Conservation (phyloP, 2,888 invertebrate species). For the Anoplius nigerrimus region DNA sequence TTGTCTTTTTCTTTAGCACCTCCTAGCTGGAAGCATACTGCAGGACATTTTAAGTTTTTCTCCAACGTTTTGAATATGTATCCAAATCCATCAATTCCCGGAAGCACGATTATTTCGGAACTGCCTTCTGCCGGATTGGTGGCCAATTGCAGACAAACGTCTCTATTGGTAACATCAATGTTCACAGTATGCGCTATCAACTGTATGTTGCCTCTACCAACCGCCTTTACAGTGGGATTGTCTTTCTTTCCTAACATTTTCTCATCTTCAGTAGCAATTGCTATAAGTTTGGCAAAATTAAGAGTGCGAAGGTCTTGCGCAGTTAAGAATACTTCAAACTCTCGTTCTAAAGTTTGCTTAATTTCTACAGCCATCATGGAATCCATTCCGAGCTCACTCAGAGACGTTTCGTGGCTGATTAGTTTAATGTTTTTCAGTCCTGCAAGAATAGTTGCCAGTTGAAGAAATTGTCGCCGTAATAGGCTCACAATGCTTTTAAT, state of each 20-base stretch:
- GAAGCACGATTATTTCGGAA: conserved; percentile 65
- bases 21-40: conserved; percentile 58
- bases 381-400: conserved; percentile 97
- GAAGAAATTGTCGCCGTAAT: no score
- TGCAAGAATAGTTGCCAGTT: conserved; percentile 35
- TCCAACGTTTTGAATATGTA: conserved; percentile 65
- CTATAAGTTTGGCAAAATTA: conserved; percentile 82
- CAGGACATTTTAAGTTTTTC: conserved; percentile 65
- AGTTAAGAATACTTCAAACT: conserved; percentile 90
- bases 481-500: no score
- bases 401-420: conserved; percentile 82
- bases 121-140: conserved; percentile 51
- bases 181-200: conserved; percentile 20
- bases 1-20: conserved; percentile 53
- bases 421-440: conserved; percentile 77
- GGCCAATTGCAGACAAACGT: conserved; percentile 41
- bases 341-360: conserved; percentile 92
- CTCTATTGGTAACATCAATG: conserved; percentile 33
- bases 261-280: conserved; percentile 61
- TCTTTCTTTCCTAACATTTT: conserved; percentile 23
- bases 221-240: neutral
- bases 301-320: conserved; percentile 90
- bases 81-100: conserved; percentile 72
- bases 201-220: conserved; percentile 4
- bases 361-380: conserved; percentile 98